Conservation (phyloP, 2,888 invertebrate genomes). For the Disparrhopalites patrizii region DNA sequence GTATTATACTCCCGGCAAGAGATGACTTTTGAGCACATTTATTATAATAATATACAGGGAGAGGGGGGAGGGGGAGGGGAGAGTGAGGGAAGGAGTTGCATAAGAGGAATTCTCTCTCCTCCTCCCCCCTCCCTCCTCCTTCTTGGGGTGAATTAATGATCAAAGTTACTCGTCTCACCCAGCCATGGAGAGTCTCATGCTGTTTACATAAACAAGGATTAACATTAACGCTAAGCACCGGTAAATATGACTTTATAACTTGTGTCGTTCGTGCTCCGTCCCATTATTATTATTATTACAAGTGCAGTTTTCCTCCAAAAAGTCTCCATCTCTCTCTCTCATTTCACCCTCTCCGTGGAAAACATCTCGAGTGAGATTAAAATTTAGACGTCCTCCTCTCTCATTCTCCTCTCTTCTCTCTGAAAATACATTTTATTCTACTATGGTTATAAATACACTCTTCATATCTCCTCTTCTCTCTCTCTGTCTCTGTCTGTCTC, state of each 20-base stretch:
- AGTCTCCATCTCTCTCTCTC: no score
- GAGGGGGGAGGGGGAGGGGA: no score
- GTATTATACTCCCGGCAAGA: slow-evolving; percentile 14
- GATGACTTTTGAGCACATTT: slow-evolving; percentile 12
- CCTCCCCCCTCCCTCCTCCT: not conserved
- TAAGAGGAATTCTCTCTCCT: no score
- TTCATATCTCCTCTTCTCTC: not conserved
- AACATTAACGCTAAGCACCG: slow-evolving; percentile 23
- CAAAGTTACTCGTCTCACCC: slow-evolving; percentile 17
- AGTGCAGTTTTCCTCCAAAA: no score
- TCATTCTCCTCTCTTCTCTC: not conserved
- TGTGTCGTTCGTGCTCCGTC: not conserved
- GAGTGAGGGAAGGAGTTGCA: no score
- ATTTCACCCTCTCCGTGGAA: not conserved
- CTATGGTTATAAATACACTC: no score
- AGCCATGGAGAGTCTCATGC: slow-evolving; percentile 14
- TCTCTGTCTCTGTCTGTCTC: no score
- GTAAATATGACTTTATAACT: slow-evolving; percentile 19
- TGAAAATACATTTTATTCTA: not conserved
- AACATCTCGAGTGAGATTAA: no score
- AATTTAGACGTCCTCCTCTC: no score
- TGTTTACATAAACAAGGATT: slow-evolving; percentile 27
- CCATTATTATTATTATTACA: no score
- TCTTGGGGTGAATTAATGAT: slow-evolving; percentile 18
- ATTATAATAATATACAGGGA: not conserved